A percentile compares a stretch with the other conserved stretches of the same genome.
Evolutionary conservation across 2,113 vertebrate species (phyloP).

Genomic region (Orcinus orca): DNA sequence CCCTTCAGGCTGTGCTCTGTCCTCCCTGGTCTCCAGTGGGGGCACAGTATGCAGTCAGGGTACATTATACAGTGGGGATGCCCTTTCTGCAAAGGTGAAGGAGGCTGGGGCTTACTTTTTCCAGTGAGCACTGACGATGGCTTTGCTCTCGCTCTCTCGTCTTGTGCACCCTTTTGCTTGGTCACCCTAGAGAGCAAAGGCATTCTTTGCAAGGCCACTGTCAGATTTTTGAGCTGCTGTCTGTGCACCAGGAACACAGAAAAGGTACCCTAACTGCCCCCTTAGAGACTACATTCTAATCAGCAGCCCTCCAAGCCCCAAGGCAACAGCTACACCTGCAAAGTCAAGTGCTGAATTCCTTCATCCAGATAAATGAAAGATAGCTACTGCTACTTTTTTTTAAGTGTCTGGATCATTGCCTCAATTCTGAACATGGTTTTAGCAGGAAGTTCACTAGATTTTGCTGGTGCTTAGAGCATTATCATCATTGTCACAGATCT

Average conservation of each 20-base stretch:
- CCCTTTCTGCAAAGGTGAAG: constrained; percentile 28
- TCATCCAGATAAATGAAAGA: background rate
- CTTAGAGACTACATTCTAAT: background rate
- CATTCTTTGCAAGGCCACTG: constrained; percentile 2
- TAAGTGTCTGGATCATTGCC: background rate
- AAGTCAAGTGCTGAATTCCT: background rate
- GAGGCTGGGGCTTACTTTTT: background rate
- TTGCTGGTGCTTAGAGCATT: background rate
- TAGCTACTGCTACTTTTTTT: background rate
- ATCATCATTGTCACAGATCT: background rate
- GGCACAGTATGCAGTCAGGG: background rate
- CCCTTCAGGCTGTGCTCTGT: background rate
- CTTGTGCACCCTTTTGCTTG: background rate
- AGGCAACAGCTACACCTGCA: background rate
- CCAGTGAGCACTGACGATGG: background rate
- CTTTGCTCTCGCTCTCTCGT: background rate
- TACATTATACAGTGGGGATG: background rate
- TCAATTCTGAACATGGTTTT: background rate
- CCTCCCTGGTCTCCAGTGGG: background rate
- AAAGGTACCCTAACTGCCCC: background rate
- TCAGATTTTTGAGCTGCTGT: background rate
- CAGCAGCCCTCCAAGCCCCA: background rate
- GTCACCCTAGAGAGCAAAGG: background rate
- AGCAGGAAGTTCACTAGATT: background rate
- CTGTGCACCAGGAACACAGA: background rate